Evolutionary conservation across 2,113 vertebrate species (phyloP).

Genomic region (Pogonocichla stellata): DNA sequence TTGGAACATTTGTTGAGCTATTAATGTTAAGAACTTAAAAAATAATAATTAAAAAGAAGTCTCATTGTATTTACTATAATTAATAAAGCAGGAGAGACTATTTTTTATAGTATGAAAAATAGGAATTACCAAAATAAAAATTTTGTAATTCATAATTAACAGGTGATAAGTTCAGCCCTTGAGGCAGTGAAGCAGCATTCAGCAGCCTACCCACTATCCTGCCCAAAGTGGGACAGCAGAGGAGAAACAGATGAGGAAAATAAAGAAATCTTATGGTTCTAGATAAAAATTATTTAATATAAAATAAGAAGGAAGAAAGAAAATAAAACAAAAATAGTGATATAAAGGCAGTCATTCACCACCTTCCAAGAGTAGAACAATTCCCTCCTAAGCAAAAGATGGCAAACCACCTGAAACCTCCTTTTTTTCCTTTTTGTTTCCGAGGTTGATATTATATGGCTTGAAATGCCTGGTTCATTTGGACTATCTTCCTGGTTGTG

Average conservation of each 20-base stretch:
- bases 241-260: neutral
- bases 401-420: accelerated
- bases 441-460: neutral
- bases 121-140: neutral
- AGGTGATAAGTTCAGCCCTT: neutral
- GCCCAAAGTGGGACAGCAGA: neutral
- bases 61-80: neutral
- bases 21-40: neutral
- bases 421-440: neutral
- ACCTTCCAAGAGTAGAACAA: neutral
- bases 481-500: neutral
- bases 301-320: neutral
- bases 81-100: neutral
- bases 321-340: neutral
- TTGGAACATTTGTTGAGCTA: neutral
- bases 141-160: neutral
- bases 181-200: neutral
- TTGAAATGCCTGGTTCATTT: neutral
- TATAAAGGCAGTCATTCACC: neutral
- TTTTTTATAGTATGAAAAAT: neutral
- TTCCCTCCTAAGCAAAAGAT: neutral
- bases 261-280: neutral
- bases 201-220: neutral
- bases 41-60: neutral
- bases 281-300: neutral